phyloP scores from a whole-genome alignment of 2,888 invertebrate genomes.

The Iselma pallidipennis region DNA sequence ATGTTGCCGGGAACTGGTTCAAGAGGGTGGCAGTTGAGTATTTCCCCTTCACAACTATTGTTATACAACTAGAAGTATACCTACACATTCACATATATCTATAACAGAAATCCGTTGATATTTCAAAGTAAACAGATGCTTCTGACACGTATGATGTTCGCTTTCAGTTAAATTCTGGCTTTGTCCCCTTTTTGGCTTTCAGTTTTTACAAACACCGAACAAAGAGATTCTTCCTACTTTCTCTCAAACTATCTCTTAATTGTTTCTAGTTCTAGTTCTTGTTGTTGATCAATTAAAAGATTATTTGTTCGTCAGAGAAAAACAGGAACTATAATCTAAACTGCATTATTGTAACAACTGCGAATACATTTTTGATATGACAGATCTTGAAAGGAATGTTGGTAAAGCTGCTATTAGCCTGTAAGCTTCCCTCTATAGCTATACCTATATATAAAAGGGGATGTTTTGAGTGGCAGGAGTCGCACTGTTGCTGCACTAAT shows the following conservation, averaged over 20 bases:
- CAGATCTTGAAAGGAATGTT: background rate
- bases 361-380: background rate
- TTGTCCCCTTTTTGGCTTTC: conserved; percentile 25
- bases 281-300: no score
- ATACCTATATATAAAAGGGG: conserved; percentile 23
- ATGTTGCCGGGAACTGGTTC: no score
- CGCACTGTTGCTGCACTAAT: conserved; percentile 51
- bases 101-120: conserved; percentile 18
- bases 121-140: conserved; percentile 34
- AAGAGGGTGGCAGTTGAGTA: background rate
- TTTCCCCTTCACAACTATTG: background rate
- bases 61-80: background rate
- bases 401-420: conserved; percentile 4
- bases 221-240: background rate
- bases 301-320: no score
- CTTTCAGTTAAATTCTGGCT: conserved; percentile 33
- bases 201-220: no score
- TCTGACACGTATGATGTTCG: conserved; percentile 36
- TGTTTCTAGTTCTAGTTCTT: no score
- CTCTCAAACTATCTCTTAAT: background rate
- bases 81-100: background rate
- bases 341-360: background rate
- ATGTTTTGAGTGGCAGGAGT: conserved; percentile 50
- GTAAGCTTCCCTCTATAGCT: background rate
- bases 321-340: background rate